Base-by-base conservation (phyloP, 2,113 vertebrate genomes). In the Columba janthina region DNA sequence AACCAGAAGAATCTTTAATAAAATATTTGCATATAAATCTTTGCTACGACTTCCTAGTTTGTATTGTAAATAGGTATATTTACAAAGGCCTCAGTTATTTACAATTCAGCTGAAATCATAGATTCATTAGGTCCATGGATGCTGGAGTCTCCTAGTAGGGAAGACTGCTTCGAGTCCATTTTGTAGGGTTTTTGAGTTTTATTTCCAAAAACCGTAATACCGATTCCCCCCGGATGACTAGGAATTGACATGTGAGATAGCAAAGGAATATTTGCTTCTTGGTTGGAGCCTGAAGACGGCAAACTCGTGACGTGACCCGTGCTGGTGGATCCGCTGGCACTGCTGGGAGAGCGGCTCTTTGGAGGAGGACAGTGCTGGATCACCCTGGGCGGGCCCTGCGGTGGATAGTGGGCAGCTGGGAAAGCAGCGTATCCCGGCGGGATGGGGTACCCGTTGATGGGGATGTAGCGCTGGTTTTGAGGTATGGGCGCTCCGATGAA, bases 261-360 rank as follows among this genome's bases (percentile, higher is more conserved):
- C 97, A 99, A 96, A 32, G 99, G 99, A 2, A 99, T 99, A 96
- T 99, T 99, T 65, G 99, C 99, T 26, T 99, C 99, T 67, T 99
- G 99, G 97, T 99, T 99, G 96, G 99, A 99, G 84, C 99, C 99
- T 5, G 99, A 99, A 77, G 99, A 99, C 0, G 99, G 99, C 94
- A 99, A 91, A 57, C 99, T 99, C 66, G 99, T 99, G 92, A 99
- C 99, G 7, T 99, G 99, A 36, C 99, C 99, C 0, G 99, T 99
- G 98, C 99, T 99, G 32, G 99, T 99, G 4, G 99, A 99, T 32
- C 99, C 99, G 14, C 99, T 99, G 95, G 99, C 99, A 6, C 99
- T 99, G 98, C 99, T 99, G 5, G 99, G 99, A 0, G 99, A 99
- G 61, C 99, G 99, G 93, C 99, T 99, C 96, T 99, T 99, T 34